Conservation (phyloP, 2,113 vertebrate species). For the Pyrgilauda ruficollis region DNA sequence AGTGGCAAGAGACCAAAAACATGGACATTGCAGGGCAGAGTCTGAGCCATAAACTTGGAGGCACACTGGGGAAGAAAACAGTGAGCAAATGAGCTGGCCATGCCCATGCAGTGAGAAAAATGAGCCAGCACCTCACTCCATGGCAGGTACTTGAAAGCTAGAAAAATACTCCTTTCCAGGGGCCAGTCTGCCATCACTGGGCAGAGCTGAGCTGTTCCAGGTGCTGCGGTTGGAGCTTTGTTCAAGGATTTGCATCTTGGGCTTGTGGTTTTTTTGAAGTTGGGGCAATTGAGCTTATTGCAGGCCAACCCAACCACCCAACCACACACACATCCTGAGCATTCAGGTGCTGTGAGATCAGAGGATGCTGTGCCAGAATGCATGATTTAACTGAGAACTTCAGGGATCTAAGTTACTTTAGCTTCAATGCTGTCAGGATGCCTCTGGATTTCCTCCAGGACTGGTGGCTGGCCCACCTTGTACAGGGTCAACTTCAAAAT, state of each 20-base stretch:
- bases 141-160: not conserved
- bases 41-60: not conserved
- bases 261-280: constrained; percentile 13
- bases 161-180: not conserved
- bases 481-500: not conserved
- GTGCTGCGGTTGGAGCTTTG: not conserved
- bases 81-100: not conserved
- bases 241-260: not conserved
- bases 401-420: not conserved
- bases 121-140: not conserved
- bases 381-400: not conserved
- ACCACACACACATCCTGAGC: not conserved
- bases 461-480: not conserved
- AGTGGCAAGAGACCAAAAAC: constrained; percentile 29
- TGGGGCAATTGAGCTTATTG: not conserved
- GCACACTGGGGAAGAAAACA: not conserved
- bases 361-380: not conserved
- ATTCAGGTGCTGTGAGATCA: not conserved
- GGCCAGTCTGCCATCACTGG: not conserved
- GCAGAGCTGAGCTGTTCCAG: not conserved
- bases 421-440: not conserved
- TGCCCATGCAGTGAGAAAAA: not conserved
- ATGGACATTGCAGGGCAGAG: not conserved
- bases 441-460: not conserved
- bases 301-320: not conserved